Conservation (phyloP, 2,888 invertebrate genomes). For the Exocentrus adspersus region DNA sequence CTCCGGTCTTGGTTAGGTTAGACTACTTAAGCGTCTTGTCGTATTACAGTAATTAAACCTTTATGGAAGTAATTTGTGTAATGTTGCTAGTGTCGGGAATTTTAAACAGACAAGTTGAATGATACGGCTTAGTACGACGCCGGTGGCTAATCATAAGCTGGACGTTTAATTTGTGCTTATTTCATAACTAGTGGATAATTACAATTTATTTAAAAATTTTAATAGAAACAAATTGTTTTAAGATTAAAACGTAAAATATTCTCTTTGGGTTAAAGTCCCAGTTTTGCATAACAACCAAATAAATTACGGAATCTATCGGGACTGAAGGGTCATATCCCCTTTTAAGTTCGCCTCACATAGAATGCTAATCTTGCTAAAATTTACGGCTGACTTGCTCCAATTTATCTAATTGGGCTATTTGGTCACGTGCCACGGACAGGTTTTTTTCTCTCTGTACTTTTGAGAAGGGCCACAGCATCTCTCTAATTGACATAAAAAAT, state of each 20-base stretch:
- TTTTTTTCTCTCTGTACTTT: neutral
- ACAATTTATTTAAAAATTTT: too few species aligned
- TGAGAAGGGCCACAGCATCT: neutral
- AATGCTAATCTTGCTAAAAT: slow-evolving; percentile 21
- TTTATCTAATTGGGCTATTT: slow-evolving; percentile 21
- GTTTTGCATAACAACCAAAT: slow-evolving; percentile 14
- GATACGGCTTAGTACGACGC: neutral
- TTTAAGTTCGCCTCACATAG: neutral
- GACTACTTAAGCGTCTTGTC: slow-evolving; percentile 23
- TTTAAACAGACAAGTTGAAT: slow-evolving; percentile 25
- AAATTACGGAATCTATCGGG: slow-evolving; percentile 9
- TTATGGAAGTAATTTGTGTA: slow-evolving; percentile 35
- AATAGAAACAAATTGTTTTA: too few species aligned
- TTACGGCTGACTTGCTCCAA: slow-evolving; percentile 18
- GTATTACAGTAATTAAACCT: slow-evolving; percentile 30
- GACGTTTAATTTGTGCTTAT: neutral
- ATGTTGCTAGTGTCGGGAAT: slow-evolving; percentile 29
- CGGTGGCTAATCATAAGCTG: neutral
- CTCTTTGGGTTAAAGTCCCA: neutral
- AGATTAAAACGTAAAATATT: too few species aligned
- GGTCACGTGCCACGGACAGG: slow-evolving; percentile 12
- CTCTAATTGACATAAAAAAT: too few species aligned
- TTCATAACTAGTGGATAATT: too few species aligned
- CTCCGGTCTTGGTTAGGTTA: neutral
- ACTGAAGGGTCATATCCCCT: slow-evolving; percentile 2